A percentile compares a stretch with the other conserved stretches of the same genome.
Evolutionary conservation across 2,113 vertebrate species (phyloP).

Genomic region (Budorcas taxicolor): DNA sequence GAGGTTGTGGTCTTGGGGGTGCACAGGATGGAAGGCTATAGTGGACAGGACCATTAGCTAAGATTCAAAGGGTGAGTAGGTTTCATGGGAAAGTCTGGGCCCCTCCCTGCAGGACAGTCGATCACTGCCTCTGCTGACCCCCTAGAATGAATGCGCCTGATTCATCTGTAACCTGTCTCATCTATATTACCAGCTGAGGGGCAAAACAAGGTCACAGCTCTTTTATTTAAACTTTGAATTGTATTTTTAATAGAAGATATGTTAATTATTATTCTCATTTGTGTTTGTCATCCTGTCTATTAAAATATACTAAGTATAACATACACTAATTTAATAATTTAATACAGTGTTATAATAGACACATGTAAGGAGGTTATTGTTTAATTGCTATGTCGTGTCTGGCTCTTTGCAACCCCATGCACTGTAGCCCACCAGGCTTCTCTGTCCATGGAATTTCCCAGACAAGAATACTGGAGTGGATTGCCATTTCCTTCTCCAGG

Average conservation of each 20-base stretch:
- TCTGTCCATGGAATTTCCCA: background rate
- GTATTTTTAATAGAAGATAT: background rate
- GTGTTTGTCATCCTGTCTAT: background rate
- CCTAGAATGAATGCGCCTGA: rapidly evolving
- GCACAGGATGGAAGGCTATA: background rate
- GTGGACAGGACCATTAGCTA: background rate
- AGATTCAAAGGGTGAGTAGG: background rate
- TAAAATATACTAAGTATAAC: too few relatives aligned
- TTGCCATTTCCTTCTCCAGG: background rate
- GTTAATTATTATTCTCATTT: background rate
- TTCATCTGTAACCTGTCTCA: too few relatives aligned
- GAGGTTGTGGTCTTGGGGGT: too few relatives aligned
- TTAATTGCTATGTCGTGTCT: rapidly evolving
- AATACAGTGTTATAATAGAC: background rate
- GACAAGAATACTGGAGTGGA: background rate
- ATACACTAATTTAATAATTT: background rate
- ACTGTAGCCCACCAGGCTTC: background rate
- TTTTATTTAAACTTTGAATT: background rate
- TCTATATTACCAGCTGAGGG: background rate
- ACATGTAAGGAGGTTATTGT: background rate
- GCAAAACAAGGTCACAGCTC: background rate
- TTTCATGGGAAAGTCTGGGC: background rate
- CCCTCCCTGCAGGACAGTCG: background rate
- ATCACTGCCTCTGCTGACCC: background rate
- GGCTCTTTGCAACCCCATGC: background rate